Evolutionary conservation across 2,888 invertebrate species (phyloP).

Genomic region (Ecdyonurus torrentis): DNA sequence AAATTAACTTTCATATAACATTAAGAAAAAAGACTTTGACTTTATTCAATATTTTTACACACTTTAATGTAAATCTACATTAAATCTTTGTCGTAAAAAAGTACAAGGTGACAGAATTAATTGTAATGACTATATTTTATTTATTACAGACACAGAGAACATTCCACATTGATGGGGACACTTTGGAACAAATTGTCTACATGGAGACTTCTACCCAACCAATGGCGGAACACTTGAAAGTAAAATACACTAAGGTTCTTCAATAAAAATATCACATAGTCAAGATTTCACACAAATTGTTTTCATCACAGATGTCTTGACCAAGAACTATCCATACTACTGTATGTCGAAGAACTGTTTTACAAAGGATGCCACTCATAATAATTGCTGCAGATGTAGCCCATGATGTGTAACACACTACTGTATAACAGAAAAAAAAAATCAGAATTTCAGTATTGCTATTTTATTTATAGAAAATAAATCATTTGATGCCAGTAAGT

Average conservation of each 20-base stretch:
- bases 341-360: not conserved
- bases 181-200: constrained; percentile 28
- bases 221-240: constrained; percentile 35
- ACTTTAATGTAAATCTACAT: too few relatives aligned
- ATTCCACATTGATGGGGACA: constrained; percentile 16
- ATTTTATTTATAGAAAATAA: too few relatives aligned
- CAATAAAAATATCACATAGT: not conserved
- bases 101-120: too few relatives aligned
- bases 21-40: too few relatives aligned
- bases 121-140: too few relatives aligned
- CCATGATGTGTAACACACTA: not conserved
- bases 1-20: too few relatives aligned
- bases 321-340: not conserved
- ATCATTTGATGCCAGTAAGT: too few relatives aligned
- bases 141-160: constrained; percentile 3
- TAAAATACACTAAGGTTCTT: constrained; percentile 28
- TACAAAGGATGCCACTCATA: not conserved
- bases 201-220: constrained; percentile 40
- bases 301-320: not conserved
- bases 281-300: not conserved
- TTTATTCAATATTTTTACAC: too few relatives aligned
- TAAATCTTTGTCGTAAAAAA: too few relatives aligned
- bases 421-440: not conserved
- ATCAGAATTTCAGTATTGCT: too few relatives aligned
- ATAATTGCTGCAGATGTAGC: not conserved